phyloP scores from a whole-genome alignment of 2,888 invertebrate genomes.

The Melipona bicolor region DNA sequence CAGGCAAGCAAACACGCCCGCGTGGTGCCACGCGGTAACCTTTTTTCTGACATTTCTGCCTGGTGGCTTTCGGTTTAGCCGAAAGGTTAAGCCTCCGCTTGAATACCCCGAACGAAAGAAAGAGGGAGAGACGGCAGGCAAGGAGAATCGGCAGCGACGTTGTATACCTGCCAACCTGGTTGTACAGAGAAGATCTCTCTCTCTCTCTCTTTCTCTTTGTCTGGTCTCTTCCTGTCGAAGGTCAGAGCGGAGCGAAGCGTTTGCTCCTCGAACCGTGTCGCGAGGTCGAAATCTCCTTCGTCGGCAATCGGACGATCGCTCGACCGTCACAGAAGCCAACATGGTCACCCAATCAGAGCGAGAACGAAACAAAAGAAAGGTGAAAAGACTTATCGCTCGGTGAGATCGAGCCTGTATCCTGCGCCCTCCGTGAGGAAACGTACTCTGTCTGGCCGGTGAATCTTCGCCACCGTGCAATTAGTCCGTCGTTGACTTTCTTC shows the following conservation, averaged over 20 bases:
- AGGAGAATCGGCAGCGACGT: constrained; percentile 9
- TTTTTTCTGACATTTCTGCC: constrained; percentile 74
- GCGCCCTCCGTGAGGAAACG: constrained; percentile 51
- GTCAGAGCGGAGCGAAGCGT: constrained; percentile 58
- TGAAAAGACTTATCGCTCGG: constrained; percentile 81
- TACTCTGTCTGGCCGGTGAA: constrained; percentile 13
- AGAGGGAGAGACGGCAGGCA: constrained; percentile 25
- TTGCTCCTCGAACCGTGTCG: constrained; percentile 68
- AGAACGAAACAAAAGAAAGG: constrained; percentile 83
- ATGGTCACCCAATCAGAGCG: constrained; percentile 83
- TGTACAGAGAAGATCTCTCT: constrained; percentile 29
- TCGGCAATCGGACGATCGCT: constrained; percentile 59
- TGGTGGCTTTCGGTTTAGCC: constrained; percentile 64
- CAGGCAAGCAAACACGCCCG: constrained; percentile 68
- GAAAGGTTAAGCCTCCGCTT: constrained; percentile 69
- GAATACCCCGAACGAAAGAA: constrained; percentile 52
- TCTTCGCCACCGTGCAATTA: constrained; percentile 55
- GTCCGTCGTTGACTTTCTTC: constrained; percentile 57
- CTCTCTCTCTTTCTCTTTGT: constrained; percentile 33
- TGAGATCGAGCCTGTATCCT: constrained; percentile 78
- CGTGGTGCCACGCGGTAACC: constrained; percentile 70
- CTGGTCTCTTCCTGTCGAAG: constrained; percentile 67
- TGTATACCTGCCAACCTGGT: neutral
- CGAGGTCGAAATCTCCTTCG: constrained; percentile 58
- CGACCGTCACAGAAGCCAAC: constrained; percentile 70